These are phyloP conservation scores for Thymelicus sylvestris DNA, from an alignment of 2,888 invertebrate species.

Conservation along the genomic window DNA sequence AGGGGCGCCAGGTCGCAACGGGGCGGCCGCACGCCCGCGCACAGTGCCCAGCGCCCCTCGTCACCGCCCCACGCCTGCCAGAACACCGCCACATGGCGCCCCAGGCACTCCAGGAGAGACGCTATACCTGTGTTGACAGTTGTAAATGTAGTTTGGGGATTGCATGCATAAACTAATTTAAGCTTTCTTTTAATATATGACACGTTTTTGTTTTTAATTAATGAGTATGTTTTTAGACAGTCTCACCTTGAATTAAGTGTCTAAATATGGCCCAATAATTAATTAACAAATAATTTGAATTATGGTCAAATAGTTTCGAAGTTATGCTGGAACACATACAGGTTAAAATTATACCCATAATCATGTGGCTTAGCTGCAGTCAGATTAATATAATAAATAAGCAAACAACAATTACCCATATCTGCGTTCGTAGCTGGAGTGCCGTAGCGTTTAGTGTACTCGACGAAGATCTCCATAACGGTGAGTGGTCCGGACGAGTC, in stretches of 20 bases:
- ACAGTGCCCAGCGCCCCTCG: conserved; percentile 55
- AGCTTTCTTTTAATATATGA: no score
- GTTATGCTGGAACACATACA: no score
- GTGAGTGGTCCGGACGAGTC: conserved; percentile 52
- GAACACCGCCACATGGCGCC: conserved; percentile 45
- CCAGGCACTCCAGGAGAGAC: conserved; percentile 60
- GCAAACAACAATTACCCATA: conserved; percentile 53
- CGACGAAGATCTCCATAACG: conserved; percentile 55
- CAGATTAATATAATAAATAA: neutral
- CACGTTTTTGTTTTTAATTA: no score
- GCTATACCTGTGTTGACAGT: conserved; percentile 55
- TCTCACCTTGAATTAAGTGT: no score
- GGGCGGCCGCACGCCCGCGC: conserved; percentile 59
- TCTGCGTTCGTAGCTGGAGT: conserved; percentile 62
- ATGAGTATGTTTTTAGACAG: no score
- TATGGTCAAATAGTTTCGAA: no score
- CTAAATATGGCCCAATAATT: no score
- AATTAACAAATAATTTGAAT: no score
- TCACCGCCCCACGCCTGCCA: conserved; percentile 42
- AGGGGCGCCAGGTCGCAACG: conserved; percentile 48
- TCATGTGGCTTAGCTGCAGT: no score
- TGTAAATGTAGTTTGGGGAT: no score
- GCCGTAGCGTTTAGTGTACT: conserved; percentile 67
- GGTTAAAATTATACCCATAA: no score
- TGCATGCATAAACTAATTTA: no score